phyloP scores from a whole-genome alignment of 1,140 invertebrate genomes.

The Drosophila subpulchrella region DNA sequence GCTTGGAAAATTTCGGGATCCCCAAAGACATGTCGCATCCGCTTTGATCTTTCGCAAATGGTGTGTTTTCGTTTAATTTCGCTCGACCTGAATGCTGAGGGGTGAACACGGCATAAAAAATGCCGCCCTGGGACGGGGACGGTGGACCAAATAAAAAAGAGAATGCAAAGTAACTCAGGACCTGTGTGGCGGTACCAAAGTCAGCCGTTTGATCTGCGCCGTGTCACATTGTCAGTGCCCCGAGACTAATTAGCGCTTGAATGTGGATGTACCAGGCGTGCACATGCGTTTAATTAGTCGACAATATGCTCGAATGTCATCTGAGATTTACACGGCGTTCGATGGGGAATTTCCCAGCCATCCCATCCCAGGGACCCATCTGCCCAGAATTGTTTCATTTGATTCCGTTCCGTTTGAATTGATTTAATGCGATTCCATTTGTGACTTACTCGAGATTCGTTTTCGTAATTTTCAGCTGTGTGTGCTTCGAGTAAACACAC shows the following conservation, averaged over 20 bases:
- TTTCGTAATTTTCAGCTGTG: constrained; percentile 49
- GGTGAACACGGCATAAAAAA: constrained; percentile 29
- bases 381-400: constrained; percentile 35
- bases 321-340: constrained; percentile 38
- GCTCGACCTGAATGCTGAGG: constrained; percentile 28
- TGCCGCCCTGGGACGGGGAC: constrained; percentile 3
- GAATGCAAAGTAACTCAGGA: not conserved
- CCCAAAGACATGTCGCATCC: constrained; percentile 29
- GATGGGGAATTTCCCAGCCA: constrained; percentile 5
- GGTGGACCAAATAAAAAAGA: constrained; percentile 2
- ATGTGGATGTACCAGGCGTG: constrained; percentile 14
- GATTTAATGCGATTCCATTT: constrained; percentile 58
- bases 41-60: constrained; percentile 48
- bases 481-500: constrained; percentile 16
- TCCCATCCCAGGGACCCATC: constrained; percentile 9
- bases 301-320: constrained; percentile 54
- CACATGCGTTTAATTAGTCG: constrained; percentile 75
- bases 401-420: constrained; percentile 54
- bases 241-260: constrained; percentile 66
- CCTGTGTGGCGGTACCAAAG: constrained; percentile 15
- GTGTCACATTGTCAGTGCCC: constrained; percentile 66
- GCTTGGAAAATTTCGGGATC: constrained; percentile 11
- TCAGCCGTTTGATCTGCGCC: constrained; percentile 67
- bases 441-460: constrained; percentile 30
- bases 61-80: constrained; percentile 56